Evolutionary conservation across 2,113 vertebrate genomes (phyloP).

Genomic region (Neolamprologus variostigma): DNA sequence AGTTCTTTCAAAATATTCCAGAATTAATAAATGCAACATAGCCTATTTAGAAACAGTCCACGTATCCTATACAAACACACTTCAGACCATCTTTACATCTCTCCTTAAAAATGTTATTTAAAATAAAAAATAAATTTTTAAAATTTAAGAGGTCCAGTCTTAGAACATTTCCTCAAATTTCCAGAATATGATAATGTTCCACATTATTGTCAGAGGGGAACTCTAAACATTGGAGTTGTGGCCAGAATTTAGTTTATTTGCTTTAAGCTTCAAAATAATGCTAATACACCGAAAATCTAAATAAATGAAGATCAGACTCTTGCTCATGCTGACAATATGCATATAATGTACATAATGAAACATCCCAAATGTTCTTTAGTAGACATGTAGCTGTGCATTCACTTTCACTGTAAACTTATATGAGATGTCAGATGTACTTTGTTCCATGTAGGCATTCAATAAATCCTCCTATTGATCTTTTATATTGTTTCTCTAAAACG

Average conservation of each 20-base stretch:
- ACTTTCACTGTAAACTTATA: not conserved
- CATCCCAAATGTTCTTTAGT: not conserved
- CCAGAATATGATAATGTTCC: not conserved
- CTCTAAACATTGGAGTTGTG: not conserved
- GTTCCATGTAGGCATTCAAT: rapidly evolving
- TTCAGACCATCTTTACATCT: not conserved
- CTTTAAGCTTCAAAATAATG: not conserved
- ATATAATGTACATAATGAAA: not conserved
- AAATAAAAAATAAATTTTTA: rapidly evolving
- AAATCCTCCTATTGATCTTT: not conserved
- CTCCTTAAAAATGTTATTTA: rapidly evolving
- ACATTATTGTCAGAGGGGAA: not conserved
- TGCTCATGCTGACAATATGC: not conserved
- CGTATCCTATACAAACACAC: rapidly evolving
- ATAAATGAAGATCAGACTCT: not conserved
- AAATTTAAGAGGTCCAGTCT: not conserved
- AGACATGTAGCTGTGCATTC: not conserved
- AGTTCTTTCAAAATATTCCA: not conserved
- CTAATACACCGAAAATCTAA: rapidly evolving
- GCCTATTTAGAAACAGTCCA: rapidly evolving
- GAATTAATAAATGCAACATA: rapidly evolving
- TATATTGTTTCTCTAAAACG: rapidly evolving
- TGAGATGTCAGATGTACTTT: not conserved
- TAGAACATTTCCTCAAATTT: not conserved
- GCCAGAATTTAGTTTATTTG: not conserved